Evolutionary conservation across 2,113 vertebrate genomes (phyloP), one percentile per base, ranked within the genome.

Genomic region (Megaleporinus macrocephalus): DNA sequence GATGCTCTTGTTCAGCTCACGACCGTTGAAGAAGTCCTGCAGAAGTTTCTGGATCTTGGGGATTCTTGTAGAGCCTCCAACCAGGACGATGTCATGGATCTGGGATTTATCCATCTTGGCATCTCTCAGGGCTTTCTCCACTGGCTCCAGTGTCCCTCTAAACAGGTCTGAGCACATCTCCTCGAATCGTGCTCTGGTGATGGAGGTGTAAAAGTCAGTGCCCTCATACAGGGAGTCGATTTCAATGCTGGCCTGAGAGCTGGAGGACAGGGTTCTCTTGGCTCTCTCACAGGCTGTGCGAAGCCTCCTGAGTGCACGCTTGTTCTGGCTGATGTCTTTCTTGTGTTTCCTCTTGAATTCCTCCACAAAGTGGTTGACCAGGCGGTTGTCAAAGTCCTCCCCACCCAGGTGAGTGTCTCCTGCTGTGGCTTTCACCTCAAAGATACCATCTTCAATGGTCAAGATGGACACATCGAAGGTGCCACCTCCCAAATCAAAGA

Each of bases 301-400:
- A 5, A 97, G 95, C 2, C 96, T 95, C 1, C 96, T 94, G 53
- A 97, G 91, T 0, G 96, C 95, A 41, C 95, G 90, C 88, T 97
- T 97, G 90, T 96, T 97, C 84, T 96, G 95, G 0, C 93, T 96
- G 85, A 96, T 96, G 89, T 97, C 96, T 66, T 97, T 97, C 94
- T 96, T 97, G 88, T 96, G 94, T 76, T 97, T 97, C 70, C 95
- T 93, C 76, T 97, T 97, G 90, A 97, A 97, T 24, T 97, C 96
- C 0, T 95, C 95, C 0, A 97, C 94, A 84, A 97, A 97, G 89
- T 96, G 96, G 86, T 95, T 96, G 77, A 96, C 96, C 95, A 96
- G 94, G 33, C 95, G 90, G 89, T 96, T 96, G 85, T 97, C 96
- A 0, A 97, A 97, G 83, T 97, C 96, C 86, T 96, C 95, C 36